These are phyloP conservation scores for Eonycteris spelaea DNA, from an alignment of 2,113 vertebrate species.

Conservation along the genomic window DNA sequence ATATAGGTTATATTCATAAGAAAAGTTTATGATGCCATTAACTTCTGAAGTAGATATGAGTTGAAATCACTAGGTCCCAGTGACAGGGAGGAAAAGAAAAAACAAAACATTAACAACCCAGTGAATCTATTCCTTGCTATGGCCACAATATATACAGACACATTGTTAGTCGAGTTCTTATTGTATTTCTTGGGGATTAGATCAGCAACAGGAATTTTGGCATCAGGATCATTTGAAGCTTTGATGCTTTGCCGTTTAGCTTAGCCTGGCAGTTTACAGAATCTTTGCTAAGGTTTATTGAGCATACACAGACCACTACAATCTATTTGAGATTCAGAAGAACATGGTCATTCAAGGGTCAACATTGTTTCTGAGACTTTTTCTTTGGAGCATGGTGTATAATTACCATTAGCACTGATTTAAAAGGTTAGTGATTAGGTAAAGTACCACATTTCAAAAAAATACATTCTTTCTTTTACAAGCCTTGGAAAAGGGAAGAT, in stretches of 20 bases:
- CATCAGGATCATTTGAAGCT: neutral
- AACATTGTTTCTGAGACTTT: neutral
- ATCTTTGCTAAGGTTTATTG: neutral
- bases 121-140: neutral
- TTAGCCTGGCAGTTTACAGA: neutral
- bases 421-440: neutral
- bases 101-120: neutral
- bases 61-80: neutral
- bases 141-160: neutral
- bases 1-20: neutral
- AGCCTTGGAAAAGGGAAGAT: neutral
- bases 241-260: neutral
- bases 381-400: neutral
- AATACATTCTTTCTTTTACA: neutral
- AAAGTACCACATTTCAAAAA: neutral
- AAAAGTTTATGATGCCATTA: neutral
- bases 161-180: neutral
- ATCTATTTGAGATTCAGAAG: neutral
- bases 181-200: neutral
- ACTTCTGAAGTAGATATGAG: neutral
- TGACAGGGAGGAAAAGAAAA: neutral
- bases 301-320: neutral
- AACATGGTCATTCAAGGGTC: neutral
- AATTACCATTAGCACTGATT: neutral
- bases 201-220: neutral